Evolutionary conservation across 2,888 invertebrate genomes (phyloP), one percentile per base, ranked within the genome.

Genomic region (Bhutanitis thaidina): DNA sequence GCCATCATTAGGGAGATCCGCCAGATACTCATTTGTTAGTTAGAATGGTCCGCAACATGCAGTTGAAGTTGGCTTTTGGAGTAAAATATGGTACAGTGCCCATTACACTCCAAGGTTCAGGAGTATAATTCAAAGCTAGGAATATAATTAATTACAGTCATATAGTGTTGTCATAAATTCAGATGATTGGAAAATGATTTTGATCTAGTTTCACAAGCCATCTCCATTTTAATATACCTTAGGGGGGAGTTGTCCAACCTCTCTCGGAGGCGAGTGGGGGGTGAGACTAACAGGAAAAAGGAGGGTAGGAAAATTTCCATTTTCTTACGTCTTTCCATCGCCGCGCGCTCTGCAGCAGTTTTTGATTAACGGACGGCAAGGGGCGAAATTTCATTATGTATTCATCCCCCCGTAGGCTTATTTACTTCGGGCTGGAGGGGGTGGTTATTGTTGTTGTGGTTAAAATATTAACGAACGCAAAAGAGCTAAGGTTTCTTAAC

Each of bases 231-330:
- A 16, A 8, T 39, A 1, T 53, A 60, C 44, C 67, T 3, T 38
- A 27, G 55, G 65, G 64, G 66, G 74, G 77, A 79, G 71, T 69
- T 76, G 67, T 77, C 82, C 80, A 76, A 79, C 69, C 81, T 73
- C 74, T 73, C 74, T 65, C 65, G 56, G 62, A 53, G 60, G 62
- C 65, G 60, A 60, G 64, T 66, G 71, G 68, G 70, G 75, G 77
- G 69, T 65, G 71, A 65, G 70, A 71, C 71, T 74, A 79, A 87
- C 88, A 88, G 88, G 88, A 89, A 89, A 88, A 89, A 89, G 88
- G 88, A 89, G 88, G 88, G 88, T 77, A 76, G 88, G 84, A 87
- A 89, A 88, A 89, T 89, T 89, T 89, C 87, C 87, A 87, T 87
- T 87, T 87, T 87, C 87, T 87, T 87, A 76, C 86, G 87, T 83